A percentile compares a stretch with the other conserved stretches of the same genome.
Evolutionary conservation across 2,888 invertebrate species (phyloP).

Genomic region (Drosophila mimetica): DNA sequence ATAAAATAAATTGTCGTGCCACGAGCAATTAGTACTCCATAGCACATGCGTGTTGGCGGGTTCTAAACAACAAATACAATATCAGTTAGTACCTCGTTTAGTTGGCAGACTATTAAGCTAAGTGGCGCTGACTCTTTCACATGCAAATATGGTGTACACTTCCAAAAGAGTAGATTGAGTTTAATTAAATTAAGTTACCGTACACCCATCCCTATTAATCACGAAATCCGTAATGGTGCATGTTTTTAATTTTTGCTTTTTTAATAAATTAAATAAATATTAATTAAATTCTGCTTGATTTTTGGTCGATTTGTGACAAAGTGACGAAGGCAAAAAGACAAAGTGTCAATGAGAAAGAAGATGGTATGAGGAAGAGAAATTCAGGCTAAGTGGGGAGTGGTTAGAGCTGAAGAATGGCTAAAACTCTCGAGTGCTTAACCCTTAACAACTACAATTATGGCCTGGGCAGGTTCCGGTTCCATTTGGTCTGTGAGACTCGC

Average conservation of each 20-base stretch:
- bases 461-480: conserved; percentile 70
- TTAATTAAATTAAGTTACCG: not conserved
- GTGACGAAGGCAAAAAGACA: conserved; percentile 28
- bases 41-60: conserved; percentile 44
- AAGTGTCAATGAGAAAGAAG: conserved; percentile 19
- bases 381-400: conserved; percentile 22
- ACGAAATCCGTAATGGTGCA: not conserved
- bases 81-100: conserved; percentile 52
- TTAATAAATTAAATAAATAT: conserved; percentile 84
- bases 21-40: conserved; percentile 16
- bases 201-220: not conserved
- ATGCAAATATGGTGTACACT: conserved; percentile 26
- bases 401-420: conserved; percentile 67
- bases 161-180: too few species aligned
- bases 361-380: conserved; percentile 12
- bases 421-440: conserved; percentile 56
- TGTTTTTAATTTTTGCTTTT: conserved; percentile 73
- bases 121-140: conserved; percentile 28
- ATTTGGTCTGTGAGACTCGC: conserved; percentile 68
- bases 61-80: conserved; percentile 8
- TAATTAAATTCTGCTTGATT: conserved; percentile 67
- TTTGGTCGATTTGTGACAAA: conserved; percentile 72
- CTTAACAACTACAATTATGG: conserved; percentile 68
- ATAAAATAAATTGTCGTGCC: conserved; percentile 24
- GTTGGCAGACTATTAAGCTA: conserved; percentile 28